phyloP scores from a whole-genome alignment of 2,113 vertebrate genomes.

The Apteryx owenii region DNA sequence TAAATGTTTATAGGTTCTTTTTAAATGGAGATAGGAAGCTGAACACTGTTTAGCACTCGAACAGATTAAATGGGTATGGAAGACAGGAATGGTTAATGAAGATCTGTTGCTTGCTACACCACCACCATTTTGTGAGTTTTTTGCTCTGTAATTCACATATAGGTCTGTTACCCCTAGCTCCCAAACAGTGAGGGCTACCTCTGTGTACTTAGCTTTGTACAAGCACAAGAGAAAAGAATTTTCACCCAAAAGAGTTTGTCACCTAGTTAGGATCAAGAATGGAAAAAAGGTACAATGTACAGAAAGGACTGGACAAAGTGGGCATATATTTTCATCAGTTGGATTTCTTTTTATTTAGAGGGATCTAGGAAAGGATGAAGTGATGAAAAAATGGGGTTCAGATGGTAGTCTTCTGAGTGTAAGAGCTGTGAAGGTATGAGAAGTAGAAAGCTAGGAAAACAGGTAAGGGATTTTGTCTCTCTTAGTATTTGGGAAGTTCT shows the following conservation, averaged over 20 bases:
- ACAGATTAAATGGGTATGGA: neutral
- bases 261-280: neutral
- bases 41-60: neutral
- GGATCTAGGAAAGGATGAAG: neutral
- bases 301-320: neutral
- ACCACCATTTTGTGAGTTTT: neutral
- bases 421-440: neutral
- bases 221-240: neutral
- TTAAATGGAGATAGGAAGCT: neutral
- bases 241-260: neutral
- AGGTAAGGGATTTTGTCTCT: neutral
- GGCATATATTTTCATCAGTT: accelerated
- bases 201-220: neutral
- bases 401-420: neutral
- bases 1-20: neutral
- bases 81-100: neutral
- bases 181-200: neutral
- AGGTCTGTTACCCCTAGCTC: neutral
- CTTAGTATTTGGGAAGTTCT: neutral
- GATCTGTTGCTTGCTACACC: neutral
- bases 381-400: neutral
- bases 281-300: neutral
- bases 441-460: neutral
- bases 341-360: neutral
- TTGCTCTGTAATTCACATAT: neutral